Conservation (phyloP, 2,888 invertebrate species). For the Lochmaea crataegi region DNA sequence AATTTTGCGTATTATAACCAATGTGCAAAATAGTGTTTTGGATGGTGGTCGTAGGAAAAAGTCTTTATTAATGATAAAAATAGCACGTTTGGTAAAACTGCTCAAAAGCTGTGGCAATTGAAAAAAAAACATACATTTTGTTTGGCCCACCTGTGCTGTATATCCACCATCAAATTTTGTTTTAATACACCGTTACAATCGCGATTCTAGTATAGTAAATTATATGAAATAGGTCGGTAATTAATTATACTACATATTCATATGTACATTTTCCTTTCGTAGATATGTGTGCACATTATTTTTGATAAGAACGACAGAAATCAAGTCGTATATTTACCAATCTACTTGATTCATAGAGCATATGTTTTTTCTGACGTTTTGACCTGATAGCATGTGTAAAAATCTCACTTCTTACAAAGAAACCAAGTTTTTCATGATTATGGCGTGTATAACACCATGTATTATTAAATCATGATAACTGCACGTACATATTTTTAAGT, state of each 20-base stretch:
- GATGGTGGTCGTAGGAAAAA: too few species aligned
- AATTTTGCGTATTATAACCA: too few species aligned
- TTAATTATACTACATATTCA: background rate
- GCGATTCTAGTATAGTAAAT: too few species aligned
- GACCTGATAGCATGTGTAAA: background rate
- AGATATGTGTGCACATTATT: background rate
- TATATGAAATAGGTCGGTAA: background rate
- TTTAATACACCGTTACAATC: too few species aligned
- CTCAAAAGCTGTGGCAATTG: too few species aligned
- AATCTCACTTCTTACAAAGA: background rate
- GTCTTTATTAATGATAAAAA: too few species aligned
- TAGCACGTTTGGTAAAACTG: too few species aligned
- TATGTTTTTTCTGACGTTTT: background rate
- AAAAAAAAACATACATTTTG: too few species aligned
- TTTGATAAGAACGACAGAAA: background rate
- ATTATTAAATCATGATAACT: slow-evolving; percentile 16
- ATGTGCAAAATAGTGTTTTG: too few species aligned
- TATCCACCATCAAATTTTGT: too few species aligned
- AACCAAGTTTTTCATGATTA: background rate
- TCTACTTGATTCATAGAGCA: background rate
- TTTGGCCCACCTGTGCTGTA: too few species aligned
- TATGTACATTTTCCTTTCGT: background rate
- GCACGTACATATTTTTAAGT: slow-evolving; percentile 2
- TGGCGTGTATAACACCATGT: slow-evolving; percentile 6
- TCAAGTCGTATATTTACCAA: background rate